Conservation (phyloP, 2,888 invertebrate species). For the Plebejus anna region DNA sequence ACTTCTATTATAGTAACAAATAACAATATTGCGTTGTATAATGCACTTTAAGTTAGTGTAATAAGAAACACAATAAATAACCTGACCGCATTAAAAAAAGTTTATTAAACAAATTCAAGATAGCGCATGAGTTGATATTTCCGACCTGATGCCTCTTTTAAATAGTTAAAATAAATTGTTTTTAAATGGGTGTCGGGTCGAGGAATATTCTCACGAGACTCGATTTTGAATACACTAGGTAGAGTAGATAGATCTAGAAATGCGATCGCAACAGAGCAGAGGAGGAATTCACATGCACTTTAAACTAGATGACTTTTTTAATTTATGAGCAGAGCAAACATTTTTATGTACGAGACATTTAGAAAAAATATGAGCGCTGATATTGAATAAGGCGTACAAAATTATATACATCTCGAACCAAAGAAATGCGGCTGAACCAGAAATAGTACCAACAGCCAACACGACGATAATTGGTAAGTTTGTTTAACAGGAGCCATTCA, state of each 20-base stretch:
- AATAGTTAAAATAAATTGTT: constrained; percentile 56
- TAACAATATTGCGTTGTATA: neutral
- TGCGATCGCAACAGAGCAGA: neutral
- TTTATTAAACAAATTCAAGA: constrained; percentile 46
- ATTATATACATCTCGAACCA: neutral
- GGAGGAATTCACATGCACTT: neutral
- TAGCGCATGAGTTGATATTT: constrained; percentile 73
- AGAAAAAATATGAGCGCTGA: constrained; percentile 34
- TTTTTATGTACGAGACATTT: no score
- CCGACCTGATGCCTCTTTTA: constrained; percentile 67
- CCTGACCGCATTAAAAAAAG: neutral
- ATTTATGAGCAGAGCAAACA: neutral
- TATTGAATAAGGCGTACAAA: neutral
- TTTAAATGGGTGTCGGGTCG: constrained; percentile 51
- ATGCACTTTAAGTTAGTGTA: constrained; percentile 18
- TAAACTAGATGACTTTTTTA: neutral
- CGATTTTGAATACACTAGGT: constrained; percentile 7
- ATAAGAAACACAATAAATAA: constrained; percentile 11
- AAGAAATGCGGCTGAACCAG: constrained; percentile 39
- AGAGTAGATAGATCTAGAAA: neutral
- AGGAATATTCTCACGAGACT: constrained; percentile 56
- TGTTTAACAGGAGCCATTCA: constrained; percentile 70
- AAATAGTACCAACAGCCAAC: constrained; percentile 38
- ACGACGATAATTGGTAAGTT: constrained; percentile 65
- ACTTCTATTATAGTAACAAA: constrained; percentile 26